Conservation (phyloP, 2,113 vertebrate genomes). For the Dipodomys ordii region DNA sequence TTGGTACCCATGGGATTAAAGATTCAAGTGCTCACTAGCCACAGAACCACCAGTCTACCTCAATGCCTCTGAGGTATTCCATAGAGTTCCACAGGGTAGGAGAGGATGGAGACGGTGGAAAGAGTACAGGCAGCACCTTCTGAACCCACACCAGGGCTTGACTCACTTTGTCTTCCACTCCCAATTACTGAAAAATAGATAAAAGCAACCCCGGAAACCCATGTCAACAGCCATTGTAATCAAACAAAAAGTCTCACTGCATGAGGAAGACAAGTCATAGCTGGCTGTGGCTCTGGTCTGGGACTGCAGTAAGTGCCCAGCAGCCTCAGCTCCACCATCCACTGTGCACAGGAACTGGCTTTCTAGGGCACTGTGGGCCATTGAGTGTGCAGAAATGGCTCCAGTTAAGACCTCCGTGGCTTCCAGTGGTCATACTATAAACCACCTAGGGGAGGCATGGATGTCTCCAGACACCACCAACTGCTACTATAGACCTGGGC, state of each 20-base stretch:
- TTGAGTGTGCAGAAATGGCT: background rate
- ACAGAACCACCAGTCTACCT: background rate
- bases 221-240: background rate
- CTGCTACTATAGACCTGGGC: background rate
- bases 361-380: background rate
- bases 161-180: background rate
- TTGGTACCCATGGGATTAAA: background rate
- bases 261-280: background rate
- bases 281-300: background rate
- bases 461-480: background rate
- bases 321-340: background rate
- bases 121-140: background rate
- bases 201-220: background rate
- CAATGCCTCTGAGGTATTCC: background rate
- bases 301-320: background rate
- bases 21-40: background rate
- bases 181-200: background rate
- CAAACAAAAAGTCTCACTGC: background rate
- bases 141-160: constrained; percentile 11
- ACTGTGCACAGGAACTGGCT: background rate
- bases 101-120: background rate
- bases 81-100: background rate
- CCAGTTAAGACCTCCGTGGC: background rate
- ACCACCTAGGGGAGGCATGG: background rate
- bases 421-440: background rate